These are phyloP conservation scores for Clarias macrocephalus DNA, from an alignment of 2,113 vertebrate genomes.

Conservation along the genomic window DNA sequence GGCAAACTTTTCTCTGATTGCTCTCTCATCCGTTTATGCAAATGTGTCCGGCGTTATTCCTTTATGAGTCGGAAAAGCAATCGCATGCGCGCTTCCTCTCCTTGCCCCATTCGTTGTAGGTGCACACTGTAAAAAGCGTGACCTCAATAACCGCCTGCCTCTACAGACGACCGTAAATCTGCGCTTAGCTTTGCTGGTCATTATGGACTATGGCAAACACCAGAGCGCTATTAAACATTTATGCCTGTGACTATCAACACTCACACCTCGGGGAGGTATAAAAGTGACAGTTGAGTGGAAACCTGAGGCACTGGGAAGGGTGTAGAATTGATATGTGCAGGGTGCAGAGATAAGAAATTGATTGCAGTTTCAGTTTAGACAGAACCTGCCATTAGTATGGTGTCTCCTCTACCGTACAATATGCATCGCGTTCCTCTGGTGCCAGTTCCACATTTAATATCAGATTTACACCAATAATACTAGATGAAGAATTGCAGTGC, in stretches of 20 bases:
- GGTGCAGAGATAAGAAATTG: conserved; percentile 21
- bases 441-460: neutral
- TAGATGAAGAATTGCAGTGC: neutral
- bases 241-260: conserved; percentile 40
- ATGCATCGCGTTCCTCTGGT: neutral
- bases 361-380: neutral
- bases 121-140: conserved; percentile 29
- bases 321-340: conserved; percentile 10
- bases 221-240: conserved; percentile 50
- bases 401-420: neutral
- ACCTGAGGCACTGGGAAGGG: neutral
- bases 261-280: conserved; percentile 19
- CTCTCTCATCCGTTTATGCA: conserved; percentile 51
- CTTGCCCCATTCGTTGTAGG: neutral
- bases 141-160: conserved; percentile 39
- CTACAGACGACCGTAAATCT: conserved; percentile 33
- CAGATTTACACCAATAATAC: neutral
- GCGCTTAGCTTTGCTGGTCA: conserved; percentile 24
- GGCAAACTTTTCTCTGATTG: conserved; percentile 38
- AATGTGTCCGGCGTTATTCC: conserved; percentile 30
- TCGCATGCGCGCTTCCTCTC: neutral
- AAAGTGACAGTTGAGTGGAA: conserved; percentile 10
- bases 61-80: conserved; percentile 46
- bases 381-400: conserved; percentile 17
- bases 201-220: conserved; percentile 53